Evolutionary conservation across 1,140 invertebrate species (phyloP).

Genomic region (Drosophila nasuta): DNA sequence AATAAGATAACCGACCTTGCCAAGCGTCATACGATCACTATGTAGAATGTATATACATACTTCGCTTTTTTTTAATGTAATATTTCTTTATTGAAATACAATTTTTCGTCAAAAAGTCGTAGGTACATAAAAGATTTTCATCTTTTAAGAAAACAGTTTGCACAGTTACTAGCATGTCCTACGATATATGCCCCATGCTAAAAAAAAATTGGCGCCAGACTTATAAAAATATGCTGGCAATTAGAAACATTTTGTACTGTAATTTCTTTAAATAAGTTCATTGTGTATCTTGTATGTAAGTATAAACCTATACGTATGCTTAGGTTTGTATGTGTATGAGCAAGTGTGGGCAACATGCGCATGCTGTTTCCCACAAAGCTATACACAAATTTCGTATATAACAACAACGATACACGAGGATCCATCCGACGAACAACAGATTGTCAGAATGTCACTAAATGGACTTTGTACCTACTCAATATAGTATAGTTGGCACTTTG

Average conservation of each 20-base stretch:
- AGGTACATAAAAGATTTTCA: no score
- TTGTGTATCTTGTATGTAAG: slow-evolving; percentile 11
- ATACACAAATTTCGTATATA: slow-evolving; percentile 3
- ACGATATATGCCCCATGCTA: neutral
- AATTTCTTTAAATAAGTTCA: slow-evolving; percentile 34
- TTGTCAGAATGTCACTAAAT: slow-evolving; percentile 75
- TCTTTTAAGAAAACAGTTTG: no score
- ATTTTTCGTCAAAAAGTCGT: no score
- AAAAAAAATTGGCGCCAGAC: slow-evolving; percentile 67
- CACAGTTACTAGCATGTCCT: no score
- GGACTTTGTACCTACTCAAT: slow-evolving; percentile 65
- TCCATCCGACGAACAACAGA: slow-evolving; percentile 53
- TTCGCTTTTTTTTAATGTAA: no score
- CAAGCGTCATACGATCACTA: neutral
- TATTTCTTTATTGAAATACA: no score
- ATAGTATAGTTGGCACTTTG: slow-evolving; percentile 63
- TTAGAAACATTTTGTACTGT: slow-evolving; percentile 60
- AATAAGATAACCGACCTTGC: slow-evolving; percentile 35
- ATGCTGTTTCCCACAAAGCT: neutral
- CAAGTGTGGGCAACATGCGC: neutral
- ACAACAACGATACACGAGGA: slow-evolving; percentile 24
- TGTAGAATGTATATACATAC: no score
- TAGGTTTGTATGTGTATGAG: neutral
- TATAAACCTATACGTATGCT: slow-evolving; percentile 10
- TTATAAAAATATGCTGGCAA: slow-evolving; percentile 65